Evolutionary conservation across 2,888 invertebrate genomes (phyloP).

Genomic region (Lithophane ornitopus): DNA sequence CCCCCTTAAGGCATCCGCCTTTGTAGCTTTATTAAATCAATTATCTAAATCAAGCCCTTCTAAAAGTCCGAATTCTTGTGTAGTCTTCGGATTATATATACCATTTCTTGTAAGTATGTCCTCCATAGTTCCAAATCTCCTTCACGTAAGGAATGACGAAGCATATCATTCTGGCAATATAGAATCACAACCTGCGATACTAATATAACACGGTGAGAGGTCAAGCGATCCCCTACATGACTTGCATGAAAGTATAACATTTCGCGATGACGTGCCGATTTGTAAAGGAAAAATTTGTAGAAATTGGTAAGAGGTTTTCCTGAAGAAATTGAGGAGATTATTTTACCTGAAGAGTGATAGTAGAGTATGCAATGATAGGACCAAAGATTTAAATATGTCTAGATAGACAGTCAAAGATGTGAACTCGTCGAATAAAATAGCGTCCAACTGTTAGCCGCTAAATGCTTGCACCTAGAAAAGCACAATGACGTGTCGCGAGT

Average conservation of each 20-base stretch:
- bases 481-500: no score
- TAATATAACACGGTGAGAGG: conserved; percentile 52
- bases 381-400: no score
- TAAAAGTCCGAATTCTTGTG: not conserved
- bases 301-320: conserved; percentile 8
- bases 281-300: conserved; percentile 9
- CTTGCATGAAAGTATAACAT: conserved; percentile 44
- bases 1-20: no score
- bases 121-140: not conserved
- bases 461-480: no score
- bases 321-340: conserved; percentile 2
- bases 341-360: not conserved
- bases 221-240: conserved; percentile 56
- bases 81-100: not conserved
- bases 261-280: conserved; percentile 51
- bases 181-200: conserved; percentile 40
- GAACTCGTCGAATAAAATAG: no score
- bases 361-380: not conserved
- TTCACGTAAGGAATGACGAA: conserved; percentile 17
- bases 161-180: conserved; percentile 25
- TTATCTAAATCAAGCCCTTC: no score
- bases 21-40: no score
- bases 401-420: no score
- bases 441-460: no score
- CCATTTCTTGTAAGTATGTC: not conserved